These are phyloP conservation scores for Mesorhabditis belari DNA, from an alignment of 2,888 invertebrate genomes.

Conservation along the genomic window DNA sequence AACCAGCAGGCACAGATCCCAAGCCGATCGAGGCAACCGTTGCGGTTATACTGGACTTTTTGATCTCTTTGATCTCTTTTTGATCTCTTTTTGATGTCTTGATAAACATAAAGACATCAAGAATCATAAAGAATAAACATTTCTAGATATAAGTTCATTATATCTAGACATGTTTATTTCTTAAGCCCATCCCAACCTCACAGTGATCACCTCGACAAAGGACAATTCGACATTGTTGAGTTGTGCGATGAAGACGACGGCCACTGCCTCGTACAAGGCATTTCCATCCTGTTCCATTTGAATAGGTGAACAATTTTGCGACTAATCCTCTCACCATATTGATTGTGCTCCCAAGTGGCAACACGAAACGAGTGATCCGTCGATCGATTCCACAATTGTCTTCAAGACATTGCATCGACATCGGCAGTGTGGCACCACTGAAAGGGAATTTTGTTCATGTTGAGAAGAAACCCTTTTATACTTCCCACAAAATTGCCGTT, in stretches of 20 bases:
- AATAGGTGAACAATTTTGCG: not conserved
- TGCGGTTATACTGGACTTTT: constrained; percentile 59
- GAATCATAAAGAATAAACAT: too few species aligned
- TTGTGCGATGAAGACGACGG: constrained; percentile 94
- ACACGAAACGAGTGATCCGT: constrained; percentile 77
- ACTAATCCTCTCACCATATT: constrained; percentile 61
- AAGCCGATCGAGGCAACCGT: constrained; percentile 67
- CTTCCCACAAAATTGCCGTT: too few species aligned
- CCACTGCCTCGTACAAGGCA: constrained; percentile 85
- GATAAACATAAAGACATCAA: too few species aligned
- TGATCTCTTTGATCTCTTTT: too few species aligned
- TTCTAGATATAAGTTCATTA: constrained; percentile 14
- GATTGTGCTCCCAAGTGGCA: constrained; percentile 93
- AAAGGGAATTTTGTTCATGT: constrained; percentile 1
- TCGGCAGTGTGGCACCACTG: constrained; percentile 77
- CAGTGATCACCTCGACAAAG: constrained; percentile 45
- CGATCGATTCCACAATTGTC: constrained; percentile 76
- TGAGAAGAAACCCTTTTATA: not conserved
- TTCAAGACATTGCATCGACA: constrained; percentile 86
- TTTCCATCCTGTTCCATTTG: constrained; percentile 39
- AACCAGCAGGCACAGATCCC: constrained; percentile 66
- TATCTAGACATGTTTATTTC: constrained; percentile 12
- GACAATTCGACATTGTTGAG: constrained; percentile 74
- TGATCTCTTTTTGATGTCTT: not conserved
- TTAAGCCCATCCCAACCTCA: not conserved